Evolutionary conservation across 1,140 invertebrate genomes (phyloP).

Genomic region (Telenomus remus): DNA sequence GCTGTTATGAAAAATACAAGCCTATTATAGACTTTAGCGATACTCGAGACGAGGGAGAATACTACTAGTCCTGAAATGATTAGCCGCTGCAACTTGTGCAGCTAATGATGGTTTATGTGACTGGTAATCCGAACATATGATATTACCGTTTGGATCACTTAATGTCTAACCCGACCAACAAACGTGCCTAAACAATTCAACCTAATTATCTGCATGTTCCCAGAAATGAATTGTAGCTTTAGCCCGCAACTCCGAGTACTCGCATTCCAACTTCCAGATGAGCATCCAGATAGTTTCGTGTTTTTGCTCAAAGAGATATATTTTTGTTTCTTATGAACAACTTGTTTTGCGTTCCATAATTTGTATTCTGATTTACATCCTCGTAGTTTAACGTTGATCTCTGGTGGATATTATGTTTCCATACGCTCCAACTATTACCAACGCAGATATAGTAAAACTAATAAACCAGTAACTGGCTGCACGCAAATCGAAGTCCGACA

Average conservation of each 20-base stretch:
- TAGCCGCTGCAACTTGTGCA: neutral
- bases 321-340: too few relatives aligned
- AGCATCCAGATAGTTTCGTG: too few relatives aligned
- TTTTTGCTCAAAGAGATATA: too few relatives aligned
- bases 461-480: slow-evolving; percentile 17
- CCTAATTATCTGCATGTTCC: neutral
- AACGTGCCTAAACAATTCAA: slow-evolving; percentile 1
- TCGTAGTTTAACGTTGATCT: too few relatives aligned
- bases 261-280: too few relatives aligned
- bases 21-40: neutral
- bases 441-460: neutral
- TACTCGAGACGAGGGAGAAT: neutral
- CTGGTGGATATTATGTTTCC: too few relatives aligned
- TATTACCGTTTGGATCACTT: slow-evolving; percentile 6
- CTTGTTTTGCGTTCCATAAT: too few relatives aligned
- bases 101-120: slow-evolving; percentile 18
- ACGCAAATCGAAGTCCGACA: slow-evolving; percentile 19
- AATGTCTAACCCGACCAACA: neutral
- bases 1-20: neutral
- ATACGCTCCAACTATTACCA: neutral
- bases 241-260: too few relatives aligned
- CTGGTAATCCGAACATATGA: slow-evolving; percentile 3
- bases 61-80: slow-evolving; percentile 5
- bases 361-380: too few relatives aligned
- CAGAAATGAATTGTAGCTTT: too few relatives aligned